These are phyloP conservation scores for Pseudoatta argentina DNA, from an alignment of 1,140 invertebrate genomes.

Conservation along the genomic window DNA sequence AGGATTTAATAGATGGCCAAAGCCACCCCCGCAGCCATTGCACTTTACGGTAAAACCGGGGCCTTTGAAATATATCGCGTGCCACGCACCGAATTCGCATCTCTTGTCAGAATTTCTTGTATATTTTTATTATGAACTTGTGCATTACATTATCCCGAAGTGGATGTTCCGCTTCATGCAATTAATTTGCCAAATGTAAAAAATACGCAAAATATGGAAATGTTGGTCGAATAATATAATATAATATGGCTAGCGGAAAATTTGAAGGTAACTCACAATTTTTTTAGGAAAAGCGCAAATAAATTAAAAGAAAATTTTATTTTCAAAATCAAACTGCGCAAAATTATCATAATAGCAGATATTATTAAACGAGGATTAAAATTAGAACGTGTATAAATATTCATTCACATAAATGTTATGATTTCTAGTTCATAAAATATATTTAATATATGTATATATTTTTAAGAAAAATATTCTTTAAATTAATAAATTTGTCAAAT, in stretches of 20 bases:
- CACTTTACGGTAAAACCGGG: slow-evolving; percentile 54
- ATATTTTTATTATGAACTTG: slow-evolving; percentile 48
- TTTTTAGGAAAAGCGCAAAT: neutral
- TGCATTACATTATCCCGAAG: neutral
- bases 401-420: neutral
- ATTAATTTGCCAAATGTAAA: slow-evolving; percentile 31
- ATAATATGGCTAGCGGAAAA: neutral
- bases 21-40: slow-evolving; percentile 63
- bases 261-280: neutral
- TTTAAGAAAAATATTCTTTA: slow-evolving; percentile 12
- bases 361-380: slow-evolving; percentile 18
- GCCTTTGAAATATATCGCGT: slow-evolving; percentile 67
- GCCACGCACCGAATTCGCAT: slow-evolving; percentile 56
- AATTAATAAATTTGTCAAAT: neutral
- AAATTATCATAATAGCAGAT: neutral
- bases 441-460: neutral
- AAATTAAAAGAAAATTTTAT: neutral
- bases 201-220: neutral
- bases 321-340: neutral
- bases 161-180: neutral
- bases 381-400: neutral
- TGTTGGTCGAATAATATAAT: neutral
- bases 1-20: slow-evolving; percentile 70
- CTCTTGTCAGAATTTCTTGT: slow-evolving; percentile 41
- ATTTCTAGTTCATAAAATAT: slow-evolving; percentile 6